A percentile compares a stretch with the other conserved stretches of the same genome.
These are phyloP conservation scores for Stomorhina lunata DNA, from an alignment of 2,888 invertebrate species.

Conservation along the genomic window DNA sequence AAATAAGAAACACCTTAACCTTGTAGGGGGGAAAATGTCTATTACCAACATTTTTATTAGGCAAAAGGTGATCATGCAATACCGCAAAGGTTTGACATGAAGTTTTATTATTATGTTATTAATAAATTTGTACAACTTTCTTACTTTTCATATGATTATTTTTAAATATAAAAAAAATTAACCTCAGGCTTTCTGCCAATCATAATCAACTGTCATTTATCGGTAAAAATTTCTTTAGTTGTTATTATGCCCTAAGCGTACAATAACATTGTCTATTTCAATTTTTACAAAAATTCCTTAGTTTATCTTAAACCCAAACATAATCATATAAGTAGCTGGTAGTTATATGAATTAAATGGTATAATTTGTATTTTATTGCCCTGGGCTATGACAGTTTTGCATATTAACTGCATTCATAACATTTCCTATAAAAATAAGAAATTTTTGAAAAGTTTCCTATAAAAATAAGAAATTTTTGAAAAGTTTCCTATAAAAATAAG, in stretches of 20 bases:
- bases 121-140: neutral
- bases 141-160: neutral
- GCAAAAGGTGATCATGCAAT: too few species aligned
- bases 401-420: neutral
- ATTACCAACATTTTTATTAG: too few species aligned
- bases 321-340: neutral
- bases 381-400: constrained; percentile 22
- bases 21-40: neutral
- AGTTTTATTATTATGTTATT: too few species aligned
- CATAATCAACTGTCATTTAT: constrained; percentile 15
- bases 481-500: too few species aligned
- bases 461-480: too few species aligned
- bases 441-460: too few species aligned
- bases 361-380: constrained; percentile 48
- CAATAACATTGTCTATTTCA: neutral
- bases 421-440: neutral
- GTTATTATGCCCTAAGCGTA: neutral
- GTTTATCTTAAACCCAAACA: neutral
- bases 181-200: neutral
- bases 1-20: constrained; percentile 32
- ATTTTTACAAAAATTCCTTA: neutral
- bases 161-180: neutral
- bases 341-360: constrained; percentile 6
- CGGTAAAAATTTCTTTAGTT: constrained; percentile 2
- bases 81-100: too few species aligned